Conservation (phyloP, 2,113 vertebrate species). For the Varanus salvator region DNA sequence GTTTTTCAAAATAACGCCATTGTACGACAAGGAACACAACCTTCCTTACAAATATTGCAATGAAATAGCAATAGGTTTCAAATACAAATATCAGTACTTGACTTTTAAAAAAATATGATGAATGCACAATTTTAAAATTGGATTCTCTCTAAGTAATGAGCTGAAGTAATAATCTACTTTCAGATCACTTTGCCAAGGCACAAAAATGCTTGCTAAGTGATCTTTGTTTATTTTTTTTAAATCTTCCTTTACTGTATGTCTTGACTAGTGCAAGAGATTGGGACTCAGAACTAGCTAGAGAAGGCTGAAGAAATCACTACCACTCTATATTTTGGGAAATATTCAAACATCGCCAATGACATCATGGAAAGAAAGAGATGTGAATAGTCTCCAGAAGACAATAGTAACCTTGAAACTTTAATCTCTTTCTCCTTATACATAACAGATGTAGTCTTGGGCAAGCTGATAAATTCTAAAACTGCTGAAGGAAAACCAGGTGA, state of each 20-base stretch:
- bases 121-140: background rate
- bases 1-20: background rate
- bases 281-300: background rate
- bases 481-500: constrained; percentile 21
- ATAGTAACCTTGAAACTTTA: background rate
- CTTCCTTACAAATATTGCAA: background rate
- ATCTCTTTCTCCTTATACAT: background rate
- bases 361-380: background rate
- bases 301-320: background rate
- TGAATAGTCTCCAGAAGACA: background rate
- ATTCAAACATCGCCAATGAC: background rate
- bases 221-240: too few species aligned
- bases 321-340: background rate
- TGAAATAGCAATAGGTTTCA: background rate
- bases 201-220: background rate
- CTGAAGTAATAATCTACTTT: background rate
- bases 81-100: background rate
- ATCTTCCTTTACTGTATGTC: too few species aligned
- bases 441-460: background rate
- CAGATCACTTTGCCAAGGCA: background rate
- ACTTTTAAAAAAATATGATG: background rate
- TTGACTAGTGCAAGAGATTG: background rate
- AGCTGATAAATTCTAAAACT: constrained; percentile 3
- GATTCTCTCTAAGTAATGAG: background rate
- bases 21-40: background rate